Evolutionary conservation across 2,113 vertebrate species (phyloP).

Genomic region (Vanacampus margaritifer): DNA sequence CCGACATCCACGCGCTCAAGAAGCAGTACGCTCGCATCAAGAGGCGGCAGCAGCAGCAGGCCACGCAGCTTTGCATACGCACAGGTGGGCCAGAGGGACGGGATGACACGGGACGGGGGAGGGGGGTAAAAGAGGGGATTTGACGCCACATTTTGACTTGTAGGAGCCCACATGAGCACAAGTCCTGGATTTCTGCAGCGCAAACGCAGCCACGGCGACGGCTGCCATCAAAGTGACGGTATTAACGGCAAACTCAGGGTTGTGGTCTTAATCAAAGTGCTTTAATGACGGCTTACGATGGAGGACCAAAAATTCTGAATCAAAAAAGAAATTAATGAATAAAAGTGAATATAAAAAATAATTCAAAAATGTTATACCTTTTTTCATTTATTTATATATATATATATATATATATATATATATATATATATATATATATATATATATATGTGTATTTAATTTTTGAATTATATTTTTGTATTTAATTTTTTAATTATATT

Average conservation of each 20-base stretch:
- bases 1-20: conserved; percentile 89
- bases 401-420: too few relatives aligned
- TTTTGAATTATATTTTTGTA: too few relatives aligned
- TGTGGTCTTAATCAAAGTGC: conserved; percentile 17
- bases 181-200: conserved; percentile 36
- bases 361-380: too few relatives aligned
- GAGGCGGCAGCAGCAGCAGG: conserved; percentile 91
- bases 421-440: too few relatives aligned
- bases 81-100: conserved; percentile 75
- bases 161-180: conserved; percentile 39
- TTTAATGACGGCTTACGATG: background rate
- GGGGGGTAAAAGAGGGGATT: background rate
- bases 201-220: conserved; percentile 7
- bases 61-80: conserved; percentile 87
- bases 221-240: conserved; percentile 24
- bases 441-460: too few relatives aligned
- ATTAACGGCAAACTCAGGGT: conserved; percentile 9
- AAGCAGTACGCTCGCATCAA: conserved; percentile 92
- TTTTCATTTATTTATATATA: too few relatives aligned
- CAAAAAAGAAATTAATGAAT: too few relatives aligned
- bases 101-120: background rate
- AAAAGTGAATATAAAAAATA: too few relatives aligned
- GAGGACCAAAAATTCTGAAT: too few relatives aligned
- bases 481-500: too few relatives aligned
- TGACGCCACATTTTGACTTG: conserved; percentile 33